Conservation (phyloP, 2,113 vertebrate species). For the Prunella fulvescens region DNA sequence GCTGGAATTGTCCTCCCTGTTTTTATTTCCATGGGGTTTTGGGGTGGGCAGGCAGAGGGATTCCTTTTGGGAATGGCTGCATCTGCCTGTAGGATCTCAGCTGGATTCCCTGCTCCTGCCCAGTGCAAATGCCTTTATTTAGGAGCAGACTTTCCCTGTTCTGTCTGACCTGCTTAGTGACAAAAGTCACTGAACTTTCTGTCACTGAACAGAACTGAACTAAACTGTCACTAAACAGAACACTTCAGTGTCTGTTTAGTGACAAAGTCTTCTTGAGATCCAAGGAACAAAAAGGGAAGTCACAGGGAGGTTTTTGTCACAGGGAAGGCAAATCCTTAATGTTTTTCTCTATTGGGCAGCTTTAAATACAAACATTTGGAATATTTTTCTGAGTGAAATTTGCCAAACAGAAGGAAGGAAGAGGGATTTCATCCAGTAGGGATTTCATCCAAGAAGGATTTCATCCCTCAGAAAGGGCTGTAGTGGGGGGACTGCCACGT, state of each 20-base stretch:
- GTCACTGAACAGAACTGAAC: neutral
- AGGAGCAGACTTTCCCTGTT: neutral
- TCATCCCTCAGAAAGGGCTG: accelerated
- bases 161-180: neutral
- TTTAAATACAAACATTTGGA: neutral
- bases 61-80: neutral
- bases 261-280: neutral
- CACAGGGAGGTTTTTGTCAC: accelerated
- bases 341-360: neutral
- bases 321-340: neutral
- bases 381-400: neutral
- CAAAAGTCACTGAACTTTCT: neutral
- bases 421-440: no score
- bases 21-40: neutral
- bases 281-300: neutral
- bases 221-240: no score
- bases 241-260: neutral
- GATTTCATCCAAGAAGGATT: neutral
- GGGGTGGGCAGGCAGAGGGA: neutral
- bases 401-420: accelerated
- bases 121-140: neutral
- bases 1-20: neutral
- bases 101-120: neutral
- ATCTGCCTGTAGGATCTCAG: neutral
- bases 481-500: accelerated